Conservation (phyloP, 2,797 vertebrate genomes). For the Esox masquinongy region DNA sequence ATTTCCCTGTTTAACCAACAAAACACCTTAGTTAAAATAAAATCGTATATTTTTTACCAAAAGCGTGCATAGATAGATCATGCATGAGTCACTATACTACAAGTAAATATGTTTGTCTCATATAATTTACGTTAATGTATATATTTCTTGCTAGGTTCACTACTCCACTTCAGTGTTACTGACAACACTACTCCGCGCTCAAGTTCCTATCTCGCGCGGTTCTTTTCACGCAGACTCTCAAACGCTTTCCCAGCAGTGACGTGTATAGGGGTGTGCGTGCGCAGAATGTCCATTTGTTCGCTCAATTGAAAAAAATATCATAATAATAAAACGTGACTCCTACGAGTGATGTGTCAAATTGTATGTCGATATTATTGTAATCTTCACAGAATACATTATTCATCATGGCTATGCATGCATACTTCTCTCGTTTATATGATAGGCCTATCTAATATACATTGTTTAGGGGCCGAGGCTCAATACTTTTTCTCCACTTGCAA, state of each 20-base stretch:
- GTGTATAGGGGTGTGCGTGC: background rate
- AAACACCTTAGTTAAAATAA: background rate
- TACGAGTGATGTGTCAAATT: background rate
- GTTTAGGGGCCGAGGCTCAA: no score
- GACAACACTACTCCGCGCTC: slow-evolving; percentile 63
- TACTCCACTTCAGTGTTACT: background rate
- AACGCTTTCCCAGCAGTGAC: background rate
- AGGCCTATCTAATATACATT: no score
- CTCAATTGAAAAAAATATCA: background rate
- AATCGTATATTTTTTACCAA: background rate
- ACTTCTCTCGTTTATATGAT: no score
- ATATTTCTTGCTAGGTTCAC: background rate
- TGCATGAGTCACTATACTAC: background rate
- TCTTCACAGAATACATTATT: background rate
- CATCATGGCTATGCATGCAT: background rate
- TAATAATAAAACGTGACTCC: no score
- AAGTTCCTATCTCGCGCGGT: slow-evolving; percentile 80
- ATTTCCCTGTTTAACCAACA: slow-evolving; percentile 53
- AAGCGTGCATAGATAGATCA: background rate
- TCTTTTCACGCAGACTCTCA: slow-evolving; percentile 34
- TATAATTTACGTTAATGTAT: background rate
- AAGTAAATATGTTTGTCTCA: background rate
- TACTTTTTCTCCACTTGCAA: no score
- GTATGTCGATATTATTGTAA: background rate
- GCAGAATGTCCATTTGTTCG: background rate